Evolutionary conservation across 2,888 invertebrate genomes (phyloP).

Genomic region (Nephrotoma flavescens): DNA sequence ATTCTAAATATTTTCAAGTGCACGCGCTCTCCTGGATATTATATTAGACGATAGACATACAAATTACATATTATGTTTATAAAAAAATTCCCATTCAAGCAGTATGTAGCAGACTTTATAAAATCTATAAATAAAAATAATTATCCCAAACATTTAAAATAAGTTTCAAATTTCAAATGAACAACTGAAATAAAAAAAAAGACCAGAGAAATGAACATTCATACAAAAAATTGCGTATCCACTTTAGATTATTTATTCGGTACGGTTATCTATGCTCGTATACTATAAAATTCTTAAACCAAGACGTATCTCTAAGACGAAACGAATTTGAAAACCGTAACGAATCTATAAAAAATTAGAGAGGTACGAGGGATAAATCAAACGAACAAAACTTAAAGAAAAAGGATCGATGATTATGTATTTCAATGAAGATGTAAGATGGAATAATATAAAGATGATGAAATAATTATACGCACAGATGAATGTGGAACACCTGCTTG

Average conservation of each 20-base stretch:
- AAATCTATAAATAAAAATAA: background rate
- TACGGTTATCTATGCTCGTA: background rate
- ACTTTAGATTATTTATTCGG: background rate
- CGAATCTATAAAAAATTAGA: background rate
- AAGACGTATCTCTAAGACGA: background rate
- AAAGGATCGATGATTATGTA: background rate
- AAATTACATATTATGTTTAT: background rate
- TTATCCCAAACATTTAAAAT: background rate
- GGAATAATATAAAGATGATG: background rate
- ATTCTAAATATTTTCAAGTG: background rate
- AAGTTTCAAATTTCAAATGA: background rate
- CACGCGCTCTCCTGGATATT: no score
- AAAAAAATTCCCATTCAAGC: background rate
- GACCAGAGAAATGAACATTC: background rate
- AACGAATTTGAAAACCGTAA: background rate
- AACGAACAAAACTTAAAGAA: background rate
- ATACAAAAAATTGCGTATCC: background rate
- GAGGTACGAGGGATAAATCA: background rate
- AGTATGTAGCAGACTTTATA: background rate
- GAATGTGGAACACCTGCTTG: background rate
- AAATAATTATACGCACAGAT: background rate
- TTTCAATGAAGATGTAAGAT: background rate
- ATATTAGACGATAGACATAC: background rate
- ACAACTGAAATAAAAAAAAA: background rate
- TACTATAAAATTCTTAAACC: background rate